Conservation (phyloP, 2,797 vertebrate genomes). For the Anguilla obscura region DNA sequence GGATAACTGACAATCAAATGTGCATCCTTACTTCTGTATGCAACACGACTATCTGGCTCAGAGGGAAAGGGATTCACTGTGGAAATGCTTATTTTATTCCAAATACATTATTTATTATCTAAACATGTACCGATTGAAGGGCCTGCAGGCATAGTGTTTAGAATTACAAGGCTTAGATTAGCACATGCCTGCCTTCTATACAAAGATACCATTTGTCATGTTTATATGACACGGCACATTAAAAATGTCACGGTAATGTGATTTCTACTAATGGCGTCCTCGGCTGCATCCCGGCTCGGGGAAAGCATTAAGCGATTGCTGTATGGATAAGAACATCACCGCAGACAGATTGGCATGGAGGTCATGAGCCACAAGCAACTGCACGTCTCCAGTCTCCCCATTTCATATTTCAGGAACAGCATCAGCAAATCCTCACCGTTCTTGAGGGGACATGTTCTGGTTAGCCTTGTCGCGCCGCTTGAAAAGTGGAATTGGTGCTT, state of each 20-base stretch:
- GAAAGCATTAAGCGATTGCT: conserved; percentile 5
- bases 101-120: conserved; percentile 19
- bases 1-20: conserved; percentile 27
- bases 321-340: neutral
- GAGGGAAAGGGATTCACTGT: neutral
- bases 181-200: neutral
- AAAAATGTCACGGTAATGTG: conserved; percentile 10
- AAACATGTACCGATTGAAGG: neutral
- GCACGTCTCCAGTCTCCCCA: neutral
- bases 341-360: neutral
- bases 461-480: neutral
- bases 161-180: neutral
- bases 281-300: neutral
- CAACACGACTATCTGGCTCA: neutral
- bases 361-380: neutral
- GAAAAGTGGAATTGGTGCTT: neutral
- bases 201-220: neutral
- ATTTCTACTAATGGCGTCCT: neutral
- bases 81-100: conserved; percentile 2
- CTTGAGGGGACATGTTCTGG: neutral
- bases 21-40: conserved; percentile 9
- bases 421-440: neutral
- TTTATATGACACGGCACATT: conserved; percentile 10
- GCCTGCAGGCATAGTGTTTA: neutral
- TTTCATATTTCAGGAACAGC: neutral